Percentiles rank a stretch among this genome's conserved stretches.
phyloP scores from a whole-genome alignment of 2,113 vertebrate species.

The Anguilla japonica region DNA sequence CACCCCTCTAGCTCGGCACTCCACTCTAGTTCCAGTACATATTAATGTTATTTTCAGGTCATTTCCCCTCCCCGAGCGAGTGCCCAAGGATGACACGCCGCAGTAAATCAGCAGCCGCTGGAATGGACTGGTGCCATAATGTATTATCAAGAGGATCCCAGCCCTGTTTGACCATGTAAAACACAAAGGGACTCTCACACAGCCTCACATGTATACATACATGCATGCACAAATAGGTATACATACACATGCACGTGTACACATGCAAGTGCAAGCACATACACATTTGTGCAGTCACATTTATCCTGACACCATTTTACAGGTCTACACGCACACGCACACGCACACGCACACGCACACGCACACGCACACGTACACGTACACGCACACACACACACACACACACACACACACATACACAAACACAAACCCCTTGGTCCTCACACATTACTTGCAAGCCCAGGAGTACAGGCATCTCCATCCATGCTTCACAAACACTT shows the following conservation, averaged over 20 bases:
- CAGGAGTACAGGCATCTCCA: too few relatives aligned
- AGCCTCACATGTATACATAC: slow-evolving; percentile 13
- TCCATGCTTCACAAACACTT: too few relatives aligned
- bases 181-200: slow-evolving; percentile 13
- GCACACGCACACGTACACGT: too few relatives aligned
- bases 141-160: slow-evolving; percentile 66
- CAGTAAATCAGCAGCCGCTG: slow-evolving; percentile 72
- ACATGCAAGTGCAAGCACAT: neutral
- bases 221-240: neutral
- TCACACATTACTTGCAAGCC: too few relatives aligned
- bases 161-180: slow-evolving; percentile 59
- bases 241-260: neutral
- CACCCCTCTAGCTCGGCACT: slow-evolving; percentile 70
- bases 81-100: slow-evolving; percentile 63
- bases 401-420: too few relatives aligned
- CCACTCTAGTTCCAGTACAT: slow-evolving; percentile 59
- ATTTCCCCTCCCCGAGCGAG: slow-evolving; percentile 72
- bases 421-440: too few relatives aligned
- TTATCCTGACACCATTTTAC: neutral
- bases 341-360: neutral
- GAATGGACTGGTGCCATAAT: slow-evolving; percentile 72
- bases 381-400: too few relatives aligned
- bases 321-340: neutral
- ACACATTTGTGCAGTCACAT: neutral
- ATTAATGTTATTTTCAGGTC: slow-evolving; percentile 76